Evolutionary conservation across 2,888 invertebrate genomes (phyloP), one percentile per base, ranked within the genome.

Genomic region (Lasioglossum lativentre): DNA sequence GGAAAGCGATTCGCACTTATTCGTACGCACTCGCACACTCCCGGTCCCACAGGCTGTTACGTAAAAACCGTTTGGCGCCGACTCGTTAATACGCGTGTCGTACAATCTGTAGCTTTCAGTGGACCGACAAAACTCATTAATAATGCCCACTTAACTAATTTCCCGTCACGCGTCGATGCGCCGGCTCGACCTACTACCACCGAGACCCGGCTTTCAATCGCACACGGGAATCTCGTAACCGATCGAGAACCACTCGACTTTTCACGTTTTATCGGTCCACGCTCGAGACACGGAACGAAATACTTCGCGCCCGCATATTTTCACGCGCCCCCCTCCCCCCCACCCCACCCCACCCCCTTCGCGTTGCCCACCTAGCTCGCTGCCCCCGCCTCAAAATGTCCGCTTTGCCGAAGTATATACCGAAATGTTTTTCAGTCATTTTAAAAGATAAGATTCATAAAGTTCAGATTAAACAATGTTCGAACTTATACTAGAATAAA

Each of bases 121-220:
- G 77, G 78, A 68, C 83, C 87, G 85, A 82, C 84, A 80, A 88
- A 86, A 85, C 88, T 90, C 91, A 91, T 91, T 91, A 91, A 91
- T 91, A 91, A 89, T 90, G 78, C 81, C 85, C 86, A 85, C 81
- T 91, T 91, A 89, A 91, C 89, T 91, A 91, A 91, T 90, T 89
- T 83, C 63, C 79, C 86, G 90, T 91, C 83, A 91, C 91, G 90
- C 83, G 71, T 86, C 86, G 82, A 38, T 73, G 81, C 38, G n/a
- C 82, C 68, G 16, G 30, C 27, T 72, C 71, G 72, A 74, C 73
- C 68, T 78, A 66, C 70, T 82, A 45, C 71, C 68, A 78, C 56
- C 63, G 76, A n/a, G n/a, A 40, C 82, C 47, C 78, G 72, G 72
- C 45, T 78, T 75, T 70, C 80, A 70, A 77, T 77, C 81, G 74